Conservation (phyloP, 2,888 invertebrate genomes). For the Camponotus fellah region DNA sequence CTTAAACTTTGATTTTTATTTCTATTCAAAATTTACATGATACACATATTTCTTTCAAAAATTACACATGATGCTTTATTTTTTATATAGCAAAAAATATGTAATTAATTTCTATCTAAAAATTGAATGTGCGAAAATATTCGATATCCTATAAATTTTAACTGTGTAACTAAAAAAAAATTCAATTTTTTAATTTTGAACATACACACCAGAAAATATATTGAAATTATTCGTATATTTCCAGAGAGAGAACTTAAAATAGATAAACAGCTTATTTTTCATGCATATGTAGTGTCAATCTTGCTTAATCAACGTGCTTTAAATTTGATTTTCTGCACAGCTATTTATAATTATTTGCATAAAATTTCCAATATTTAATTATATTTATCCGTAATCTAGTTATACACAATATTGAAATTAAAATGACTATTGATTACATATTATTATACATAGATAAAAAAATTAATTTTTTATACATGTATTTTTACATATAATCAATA, state of each 20-base stretch:
- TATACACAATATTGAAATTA: not conserved
- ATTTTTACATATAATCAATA: not conserved
- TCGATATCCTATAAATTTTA: not conserved
- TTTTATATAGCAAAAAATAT: no score
- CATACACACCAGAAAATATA: not conserved
- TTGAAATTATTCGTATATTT: not conserved
- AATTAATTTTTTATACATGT: not conserved
- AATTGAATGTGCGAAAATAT: not conserved
- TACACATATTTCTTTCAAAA: not conserved
- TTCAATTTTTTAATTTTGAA: not conserved
- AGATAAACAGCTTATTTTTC: not conserved
- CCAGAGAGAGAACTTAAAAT: not conserved
- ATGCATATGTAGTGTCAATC: not conserved
- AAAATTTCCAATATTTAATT: slow-evolving; percentile 9
- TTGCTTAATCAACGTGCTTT: slow-evolving; percentile 3
- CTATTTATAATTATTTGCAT: slow-evolving; percentile 1
- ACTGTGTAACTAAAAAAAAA: not conserved
- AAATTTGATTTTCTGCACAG: slow-evolving; percentile 7
- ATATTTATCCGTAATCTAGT: not conserved
- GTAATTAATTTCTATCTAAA: not conserved
- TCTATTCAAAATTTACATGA: no score
- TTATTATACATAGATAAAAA: not conserved
- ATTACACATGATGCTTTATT: no score
- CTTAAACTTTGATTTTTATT: not conserved
- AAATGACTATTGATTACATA: no score